Conservation (phyloP, 2,797 vertebrate species). For the Pangasius sanitwongsei region DNA sequence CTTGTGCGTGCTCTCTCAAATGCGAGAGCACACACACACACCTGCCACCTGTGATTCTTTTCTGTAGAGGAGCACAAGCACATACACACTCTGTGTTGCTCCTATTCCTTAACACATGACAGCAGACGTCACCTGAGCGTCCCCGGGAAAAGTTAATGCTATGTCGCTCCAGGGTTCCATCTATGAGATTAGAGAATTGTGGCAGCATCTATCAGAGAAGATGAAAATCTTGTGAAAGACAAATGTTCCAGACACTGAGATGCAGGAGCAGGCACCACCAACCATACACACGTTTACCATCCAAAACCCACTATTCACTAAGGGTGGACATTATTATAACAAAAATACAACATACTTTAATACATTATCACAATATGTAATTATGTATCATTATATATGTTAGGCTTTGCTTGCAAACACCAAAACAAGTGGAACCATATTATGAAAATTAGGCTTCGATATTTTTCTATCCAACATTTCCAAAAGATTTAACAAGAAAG, state of each 20-base stretch:
- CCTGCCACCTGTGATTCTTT: constrained; percentile 41
- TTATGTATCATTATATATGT: neutral
- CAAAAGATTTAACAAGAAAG: neutral
- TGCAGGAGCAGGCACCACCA: neutral
- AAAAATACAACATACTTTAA: neutral
- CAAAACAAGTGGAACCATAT: neutral
- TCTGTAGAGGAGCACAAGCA: neutral
- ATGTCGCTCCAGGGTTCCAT: constrained; percentile 49
- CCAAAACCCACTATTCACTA: neutral
- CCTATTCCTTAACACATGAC: constrained; percentile 15
- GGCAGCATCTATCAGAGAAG: constrained; percentile 60
- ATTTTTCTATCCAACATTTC: neutral
- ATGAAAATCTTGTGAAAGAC: constrained; percentile 70
- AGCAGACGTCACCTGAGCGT: constrained; percentile 7
- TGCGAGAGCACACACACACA: constrained; percentile 29
- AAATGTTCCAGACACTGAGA: constrained; percentile 55
- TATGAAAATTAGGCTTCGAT: neutral
- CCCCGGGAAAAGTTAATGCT: constrained; percentile 21
- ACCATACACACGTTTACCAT: neutral
- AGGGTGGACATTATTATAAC: neutral
- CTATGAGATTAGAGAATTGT: constrained; percentile 69
- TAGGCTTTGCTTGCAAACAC: neutral
- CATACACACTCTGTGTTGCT: constrained; percentile 4
- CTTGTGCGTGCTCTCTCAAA: constrained; percentile 34
- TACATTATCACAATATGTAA: neutral